These are phyloP conservation scores for Drosophila mulleri DNA, from an alignment of 2,888 invertebrate species.

Conservation along the genomic window DNA sequence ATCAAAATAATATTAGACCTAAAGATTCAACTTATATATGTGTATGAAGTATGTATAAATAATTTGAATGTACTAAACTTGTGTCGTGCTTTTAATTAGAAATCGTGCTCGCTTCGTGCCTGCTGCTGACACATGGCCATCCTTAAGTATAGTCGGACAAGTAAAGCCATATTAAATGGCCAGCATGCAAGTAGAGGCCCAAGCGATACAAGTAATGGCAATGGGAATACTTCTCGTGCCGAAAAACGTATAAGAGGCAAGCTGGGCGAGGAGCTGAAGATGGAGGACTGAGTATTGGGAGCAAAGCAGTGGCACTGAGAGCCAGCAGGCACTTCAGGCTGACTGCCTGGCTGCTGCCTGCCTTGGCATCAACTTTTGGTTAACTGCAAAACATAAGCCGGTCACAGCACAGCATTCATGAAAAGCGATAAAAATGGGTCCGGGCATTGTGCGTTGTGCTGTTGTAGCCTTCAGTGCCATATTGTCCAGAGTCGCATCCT, in stretches of 20 bases:
- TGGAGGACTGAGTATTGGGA: slow-evolving; percentile 2
- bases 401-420: slow-evolving; percentile 63
- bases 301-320: slow-evolving; percentile 10
- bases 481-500: slow-evolving; percentile 62
- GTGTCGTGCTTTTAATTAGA: not conserved
- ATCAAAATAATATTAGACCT: not conserved
- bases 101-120: not conserved
- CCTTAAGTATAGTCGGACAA: slow-evolving; percentile 20
- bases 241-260: slow-evolving; percentile 17
- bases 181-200: slow-evolving; percentile 27
- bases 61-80: not conserved
- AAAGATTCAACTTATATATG: not conserved
- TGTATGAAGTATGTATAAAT: not conserved
- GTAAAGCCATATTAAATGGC: slow-evolving; percentile 72
- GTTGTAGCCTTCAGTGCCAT: slow-evolving; percentile 55
- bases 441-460: slow-evolving; percentile 53
- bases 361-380: slow-evolving; percentile 62
- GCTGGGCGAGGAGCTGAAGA: not conserved
- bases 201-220: slow-evolving; percentile 61
- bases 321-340: slow-evolving; percentile 44
- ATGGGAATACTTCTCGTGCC: slow-evolving; percentile 41
- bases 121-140: slow-evolving; percentile 19
- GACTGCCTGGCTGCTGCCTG: slow-evolving; percentile 9
- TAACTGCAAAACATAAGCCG: slow-evolving; percentile 77
- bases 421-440: slow-evolving; percentile 80